These are phyloP conservation scores for Bugula neritina DNA, from an alignment of 2,888 invertebrate genomes.

Conservation along the genomic window DNA sequence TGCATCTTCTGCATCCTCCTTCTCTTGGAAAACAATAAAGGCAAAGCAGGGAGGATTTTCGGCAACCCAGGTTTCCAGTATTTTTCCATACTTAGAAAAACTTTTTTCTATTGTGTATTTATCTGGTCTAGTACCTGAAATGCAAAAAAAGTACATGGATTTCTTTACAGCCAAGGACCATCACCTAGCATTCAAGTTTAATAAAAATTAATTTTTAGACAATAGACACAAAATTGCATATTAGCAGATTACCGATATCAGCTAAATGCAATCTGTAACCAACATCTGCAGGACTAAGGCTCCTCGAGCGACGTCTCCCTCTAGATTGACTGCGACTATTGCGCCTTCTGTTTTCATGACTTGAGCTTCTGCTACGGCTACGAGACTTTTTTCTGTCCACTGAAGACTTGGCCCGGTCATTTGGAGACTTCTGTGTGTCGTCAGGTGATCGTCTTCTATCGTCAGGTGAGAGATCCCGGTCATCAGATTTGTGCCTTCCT, in stretches of 20 bases:
- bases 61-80: constrained; percentile 61
- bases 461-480: not conserved
- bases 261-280: constrained; percentile 58
- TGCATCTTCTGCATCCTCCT: constrained; percentile 65
- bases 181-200: too few species aligned
- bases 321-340: constrained; percentile 26
- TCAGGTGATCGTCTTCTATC: not conserved
- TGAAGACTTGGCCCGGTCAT: not conserved
- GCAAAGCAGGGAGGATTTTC: constrained; percentile 61
- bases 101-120: constrained; percentile 58
- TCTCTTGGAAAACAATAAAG: constrained; percentile 60
- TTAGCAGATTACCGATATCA: constrained; percentile 47
- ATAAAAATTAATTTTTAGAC: too few species aligned
- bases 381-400: not conserved
- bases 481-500: not conserved
- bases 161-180: too few species aligned
- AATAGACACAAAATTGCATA: too few species aligned
- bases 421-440: not conserved
- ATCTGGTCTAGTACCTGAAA: constrained; percentile 54
- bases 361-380: constrained; percentile 20
- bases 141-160: too few species aligned
- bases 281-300: constrained; percentile 41
- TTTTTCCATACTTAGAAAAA: constrained; percentile 58
- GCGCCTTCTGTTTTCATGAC: not conserved
- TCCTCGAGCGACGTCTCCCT: constrained; percentile 31